Conservation (phyloP, 2,797 vertebrate species). For the Xiphophorus birchmanni region DNA sequence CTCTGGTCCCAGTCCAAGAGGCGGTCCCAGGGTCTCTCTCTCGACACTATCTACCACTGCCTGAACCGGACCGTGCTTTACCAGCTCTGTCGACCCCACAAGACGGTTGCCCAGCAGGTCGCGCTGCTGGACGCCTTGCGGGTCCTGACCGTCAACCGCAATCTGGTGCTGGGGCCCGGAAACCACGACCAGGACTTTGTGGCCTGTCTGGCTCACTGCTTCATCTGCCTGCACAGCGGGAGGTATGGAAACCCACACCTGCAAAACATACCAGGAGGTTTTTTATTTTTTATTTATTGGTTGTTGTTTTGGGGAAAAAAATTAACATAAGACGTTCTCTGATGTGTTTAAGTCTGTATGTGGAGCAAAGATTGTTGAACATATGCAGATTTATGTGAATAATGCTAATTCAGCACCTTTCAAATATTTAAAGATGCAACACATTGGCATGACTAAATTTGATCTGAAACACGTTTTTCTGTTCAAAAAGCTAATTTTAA, state of each 20-base stretch:
- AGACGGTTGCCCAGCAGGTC: slow-evolving; percentile 97
- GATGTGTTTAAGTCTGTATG: background rate
- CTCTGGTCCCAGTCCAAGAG: slow-evolving; percentile 87
- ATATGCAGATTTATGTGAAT: background rate
- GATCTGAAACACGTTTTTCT: too few relatives aligned
- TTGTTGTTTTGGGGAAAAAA: background rate
- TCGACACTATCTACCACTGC: slow-evolving; percentile 96
- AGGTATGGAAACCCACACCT: slow-evolving; percentile 81
- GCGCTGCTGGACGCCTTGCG: slow-evolving; percentile 93
- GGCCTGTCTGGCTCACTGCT: slow-evolving; percentile 94
- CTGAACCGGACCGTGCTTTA: slow-evolving; percentile 97
- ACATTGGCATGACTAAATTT: too few relatives aligned
- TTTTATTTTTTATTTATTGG: background rate
- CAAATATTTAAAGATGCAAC: too few relatives aligned
- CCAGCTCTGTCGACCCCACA: slow-evolving; percentile 95
- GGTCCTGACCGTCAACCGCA: slow-evolving; percentile 95
- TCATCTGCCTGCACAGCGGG: slow-evolving; percentile 93
- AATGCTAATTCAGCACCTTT: background rate
- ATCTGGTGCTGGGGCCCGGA: slow-evolving; percentile 94
- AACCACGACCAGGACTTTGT: slow-evolving; percentile 99
- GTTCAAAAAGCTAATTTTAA: too few relatives aligned
- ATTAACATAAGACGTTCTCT: background rate
- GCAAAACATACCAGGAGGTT: background rate
- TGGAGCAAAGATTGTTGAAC: background rate
- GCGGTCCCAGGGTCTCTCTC: slow-evolving; percentile 92